phyloP scores from a whole-genome alignment of 2,888 invertebrate species.

The Apamea anceps region DNA sequence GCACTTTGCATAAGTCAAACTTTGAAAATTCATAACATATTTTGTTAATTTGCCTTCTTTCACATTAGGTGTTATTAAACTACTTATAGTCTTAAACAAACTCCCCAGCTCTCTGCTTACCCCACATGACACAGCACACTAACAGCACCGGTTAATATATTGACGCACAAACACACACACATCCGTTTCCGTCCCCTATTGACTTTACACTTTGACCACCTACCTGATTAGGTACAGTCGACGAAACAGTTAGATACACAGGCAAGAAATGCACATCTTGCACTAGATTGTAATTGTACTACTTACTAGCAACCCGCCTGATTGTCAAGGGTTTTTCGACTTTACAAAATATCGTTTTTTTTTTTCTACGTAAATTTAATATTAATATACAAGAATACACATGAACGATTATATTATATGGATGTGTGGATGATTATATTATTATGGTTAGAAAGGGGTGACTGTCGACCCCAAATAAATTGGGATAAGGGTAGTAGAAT shows the following conservation, averaged over 20 bases:
- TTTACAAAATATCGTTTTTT: neutral
- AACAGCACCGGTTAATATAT: conserved; percentile 61
- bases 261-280: too few species aligned
- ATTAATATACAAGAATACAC: too few species aligned
- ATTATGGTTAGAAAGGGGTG: too few species aligned
- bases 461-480: too few species aligned
- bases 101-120: conserved; percentile 12
- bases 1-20: too few species aligned
- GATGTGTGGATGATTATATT: too few species aligned
- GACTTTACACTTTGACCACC: conserved; percentile 63
- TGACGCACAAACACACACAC: conserved; percentile 64
- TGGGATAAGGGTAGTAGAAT: too few species aligned
- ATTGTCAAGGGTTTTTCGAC: neutral
- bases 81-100: neutral
- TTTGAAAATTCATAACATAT: too few species aligned
- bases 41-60: neutral
- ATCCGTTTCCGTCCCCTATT: conserved; percentile 65
- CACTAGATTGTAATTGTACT: neutral
- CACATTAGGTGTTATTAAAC: conserved; percentile 4
- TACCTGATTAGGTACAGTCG: conserved; percentile 51
- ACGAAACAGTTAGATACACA: neutral
- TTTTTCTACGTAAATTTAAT: neutral
- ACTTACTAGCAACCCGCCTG: neutral
- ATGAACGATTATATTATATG: too few species aligned
- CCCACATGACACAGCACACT: conserved; percentile 53